Base-by-base conservation (phyloP, 2,113 vertebrate species). In the Microcebus ravelobensis region DNA sequence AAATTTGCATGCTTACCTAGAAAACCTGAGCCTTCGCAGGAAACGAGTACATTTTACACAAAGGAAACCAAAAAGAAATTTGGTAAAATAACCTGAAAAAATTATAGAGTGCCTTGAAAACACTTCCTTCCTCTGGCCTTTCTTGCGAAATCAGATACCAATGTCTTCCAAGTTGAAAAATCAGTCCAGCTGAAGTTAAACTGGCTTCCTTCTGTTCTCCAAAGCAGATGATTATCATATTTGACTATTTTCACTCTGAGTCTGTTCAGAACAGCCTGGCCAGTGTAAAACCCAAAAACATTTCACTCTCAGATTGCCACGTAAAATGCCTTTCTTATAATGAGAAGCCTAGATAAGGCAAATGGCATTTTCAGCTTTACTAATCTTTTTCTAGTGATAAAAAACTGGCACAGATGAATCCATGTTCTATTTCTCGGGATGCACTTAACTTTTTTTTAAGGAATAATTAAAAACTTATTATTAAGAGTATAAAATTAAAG, bases 181-280 rank as follows among this genome's bases (percentile, higher is more conserved):
- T 73, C 36, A 79, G 52, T 39, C 84, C 95, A 95, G 93, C 67
- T 88, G 87, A 39, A 85, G 79, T 61, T 65, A 87, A 96, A 93
- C 36, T 42, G 85, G 50, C 80, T 96, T 81, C 92, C 90, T 96
- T 97, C 96, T 96, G 93, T 90, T 96, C 81, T 74, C 71, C 67
- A 87, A 67, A 94, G 91, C 76, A 59, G 71, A 91, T 48, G 89
- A 95, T 91, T 79, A 83, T 93, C 90, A 70, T 90, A 89, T 76
- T 81, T 52, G 82, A 96, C 68, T 84, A 81, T 71, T 96, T 82
- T 86, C 65, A 63, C 59, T 63, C 74, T 80, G 91, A 92, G 34
- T 92, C 96, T 97, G 81, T 86, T 96, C 77, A 81, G 95, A 97
- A 90, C 93, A 97, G 90, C 96, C 96, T 82, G 70, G 87, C 92